Evolutionary conservation across 2,888 invertebrate genomes (phyloP).

Genomic region (Drosophila ochracea): DNA sequence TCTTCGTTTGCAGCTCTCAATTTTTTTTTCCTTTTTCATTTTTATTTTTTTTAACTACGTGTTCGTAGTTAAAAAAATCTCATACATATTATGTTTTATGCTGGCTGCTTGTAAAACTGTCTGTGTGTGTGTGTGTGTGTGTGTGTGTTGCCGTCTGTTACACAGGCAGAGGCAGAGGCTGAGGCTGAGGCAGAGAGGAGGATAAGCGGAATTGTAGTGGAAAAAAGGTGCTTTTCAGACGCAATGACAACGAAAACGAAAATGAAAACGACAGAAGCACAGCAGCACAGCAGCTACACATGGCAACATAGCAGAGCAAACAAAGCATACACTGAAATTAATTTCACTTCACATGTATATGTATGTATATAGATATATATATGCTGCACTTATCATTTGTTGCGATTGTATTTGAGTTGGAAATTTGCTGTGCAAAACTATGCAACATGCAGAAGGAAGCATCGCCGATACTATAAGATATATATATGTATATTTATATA

Average conservation of each 20-base stretch:
- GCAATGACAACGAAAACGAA: slow-evolving; percentile 54
- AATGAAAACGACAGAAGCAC: slow-evolving; percentile 36
- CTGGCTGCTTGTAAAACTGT: slow-evolving; percentile 46
- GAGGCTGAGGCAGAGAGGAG: slow-evolving; percentile 15
- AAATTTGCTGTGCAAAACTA: background rate
- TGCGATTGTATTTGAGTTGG: background rate
- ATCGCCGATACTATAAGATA: background rate
- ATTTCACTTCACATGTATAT: background rate
- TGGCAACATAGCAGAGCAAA: slow-evolving; percentile 23
- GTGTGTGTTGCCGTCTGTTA: slow-evolving; percentile 30
- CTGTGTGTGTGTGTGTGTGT: slow-evolving; percentile 10
- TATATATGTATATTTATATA: background rate
- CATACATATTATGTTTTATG: slow-evolving; percentile 67
- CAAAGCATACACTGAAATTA: slow-evolving; percentile 35
- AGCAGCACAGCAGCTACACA: slow-evolving; percentile 36
- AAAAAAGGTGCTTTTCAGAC: slow-evolving; percentile 67
- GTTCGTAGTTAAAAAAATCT: slow-evolving; percentile 76
- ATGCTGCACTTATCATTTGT: background rate
- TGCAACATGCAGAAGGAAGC: background rate
- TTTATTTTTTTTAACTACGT: slow-evolving; percentile 70
- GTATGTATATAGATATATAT: background rate
- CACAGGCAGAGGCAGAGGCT: slow-evolving; percentile 15
- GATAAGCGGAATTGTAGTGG: slow-evolving; percentile 69
- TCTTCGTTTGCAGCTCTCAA: slow-evolving; percentile 65
- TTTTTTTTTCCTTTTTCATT: slow-evolving; percentile 69